Conservation (phyloP, 2,113 vertebrate species). For the Nansenia antarctica region DNA sequence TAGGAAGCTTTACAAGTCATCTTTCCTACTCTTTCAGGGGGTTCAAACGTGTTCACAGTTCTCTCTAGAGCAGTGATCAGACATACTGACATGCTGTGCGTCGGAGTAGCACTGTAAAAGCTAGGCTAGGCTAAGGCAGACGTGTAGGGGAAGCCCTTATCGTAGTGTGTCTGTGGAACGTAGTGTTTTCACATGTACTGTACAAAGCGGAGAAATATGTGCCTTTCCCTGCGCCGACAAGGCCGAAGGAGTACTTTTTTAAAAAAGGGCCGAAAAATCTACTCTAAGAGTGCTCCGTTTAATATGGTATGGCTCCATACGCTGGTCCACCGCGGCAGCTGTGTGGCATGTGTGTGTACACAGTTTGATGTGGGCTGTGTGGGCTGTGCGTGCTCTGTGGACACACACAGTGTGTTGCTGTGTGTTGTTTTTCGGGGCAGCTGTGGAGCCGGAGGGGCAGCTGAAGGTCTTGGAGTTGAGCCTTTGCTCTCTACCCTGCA, state of each 20-base stretch:
- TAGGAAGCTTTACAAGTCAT: not conserved
- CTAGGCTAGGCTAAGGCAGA: conserved; percentile 53
- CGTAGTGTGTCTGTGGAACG: conserved; percentile 5
- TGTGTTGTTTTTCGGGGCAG: not conserved
- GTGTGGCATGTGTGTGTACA: conserved; percentile 2
- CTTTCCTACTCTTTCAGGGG: not conserved
- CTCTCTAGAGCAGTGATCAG: not conserved
- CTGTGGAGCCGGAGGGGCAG: not conserved
- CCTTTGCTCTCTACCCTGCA: not conserved
- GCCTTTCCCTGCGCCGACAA: not conserved
- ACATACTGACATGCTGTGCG: not conserved
- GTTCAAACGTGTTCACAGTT: conserved; percentile 31
- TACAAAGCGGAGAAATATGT: too few relatives aligned
- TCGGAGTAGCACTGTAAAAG: conserved; percentile 19
- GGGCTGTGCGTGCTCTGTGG: not conserved
- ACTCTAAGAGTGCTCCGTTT: conserved; percentile 20
- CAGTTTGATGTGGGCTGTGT: not conserved
- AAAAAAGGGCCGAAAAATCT: not conserved
- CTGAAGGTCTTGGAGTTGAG: not conserved
- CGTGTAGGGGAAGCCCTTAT: conserved; percentile 32
- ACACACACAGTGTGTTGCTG: not conserved
- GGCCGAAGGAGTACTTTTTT: not conserved
- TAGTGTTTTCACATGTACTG: not conserved
- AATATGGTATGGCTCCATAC: not conserved
- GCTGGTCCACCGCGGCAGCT: conserved; percentile 11